phyloP scores from a whole-genome alignment of 1,140 invertebrate genomes.

The Gerris buenoi region DNA sequence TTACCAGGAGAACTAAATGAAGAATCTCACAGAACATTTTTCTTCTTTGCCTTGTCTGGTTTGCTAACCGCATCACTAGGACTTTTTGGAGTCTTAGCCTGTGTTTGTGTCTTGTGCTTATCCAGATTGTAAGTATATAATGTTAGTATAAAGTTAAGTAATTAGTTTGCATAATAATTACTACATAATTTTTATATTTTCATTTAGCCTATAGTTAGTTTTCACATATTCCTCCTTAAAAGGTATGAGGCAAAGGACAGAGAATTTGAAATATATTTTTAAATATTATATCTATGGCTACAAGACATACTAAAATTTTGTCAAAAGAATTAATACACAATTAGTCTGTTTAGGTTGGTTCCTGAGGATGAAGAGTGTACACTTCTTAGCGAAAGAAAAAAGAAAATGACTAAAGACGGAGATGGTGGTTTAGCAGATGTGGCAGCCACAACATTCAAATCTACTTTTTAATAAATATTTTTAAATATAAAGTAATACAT shows the following conservation, averaged over 20 bases:
- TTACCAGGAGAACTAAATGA: not conserved
- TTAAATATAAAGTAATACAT: too few species aligned
- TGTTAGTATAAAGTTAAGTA: too few species aligned
- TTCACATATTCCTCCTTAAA: too few species aligned
- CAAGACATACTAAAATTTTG: not conserved
- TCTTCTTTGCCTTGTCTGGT: conserved; percentile 2
- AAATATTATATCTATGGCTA: too few species aligned
- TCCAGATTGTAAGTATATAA: conserved; percentile 2
- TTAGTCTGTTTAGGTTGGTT: not conserved
- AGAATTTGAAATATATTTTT: too few species aligned
- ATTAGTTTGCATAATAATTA: too few species aligned
- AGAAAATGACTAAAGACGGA: not conserved
- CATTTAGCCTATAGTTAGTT: too few species aligned
- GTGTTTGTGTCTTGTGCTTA: conserved; percentile 10
- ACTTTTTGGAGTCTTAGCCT: conserved; percentile 5
- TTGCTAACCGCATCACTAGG: conserved; percentile 1
- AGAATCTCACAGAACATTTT: not conserved
- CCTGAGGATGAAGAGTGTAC: not conserved
- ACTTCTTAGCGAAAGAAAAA: not conserved
- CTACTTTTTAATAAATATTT: too few species aligned
- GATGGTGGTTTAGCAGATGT: not conserved
- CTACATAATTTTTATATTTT: too few species aligned
- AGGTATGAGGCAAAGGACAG: too few species aligned
- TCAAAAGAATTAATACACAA: not conserved
- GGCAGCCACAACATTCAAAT: not conserved